Evolutionary conservation across 2,797 vertebrate genomes (phyloP).

Genomic region (Pseudopleuronectes americanus): DNA sequence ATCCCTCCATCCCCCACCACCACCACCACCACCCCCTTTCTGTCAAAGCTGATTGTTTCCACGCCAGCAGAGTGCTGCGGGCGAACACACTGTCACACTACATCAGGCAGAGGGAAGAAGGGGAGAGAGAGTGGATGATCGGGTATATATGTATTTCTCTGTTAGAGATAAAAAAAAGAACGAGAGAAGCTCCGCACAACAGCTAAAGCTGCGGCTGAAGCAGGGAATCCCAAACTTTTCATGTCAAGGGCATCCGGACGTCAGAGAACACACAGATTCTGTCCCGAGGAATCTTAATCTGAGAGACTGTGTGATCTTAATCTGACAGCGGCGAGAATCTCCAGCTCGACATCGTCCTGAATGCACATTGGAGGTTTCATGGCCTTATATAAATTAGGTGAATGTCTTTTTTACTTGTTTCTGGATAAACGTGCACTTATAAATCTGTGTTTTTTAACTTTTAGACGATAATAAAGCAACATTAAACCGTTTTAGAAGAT

Average conservation of each 20-base stretch:
- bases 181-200: slow-evolving; percentile 41
- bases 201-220: slow-evolving; percentile 42
- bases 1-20: background rate
- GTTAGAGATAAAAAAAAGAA: slow-evolving; percentile 34
- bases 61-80: slow-evolving; percentile 83
- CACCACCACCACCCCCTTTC: slow-evolving; percentile 73
- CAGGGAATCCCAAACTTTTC: slow-evolving; percentile 60
- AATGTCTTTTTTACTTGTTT: too few species aligned
- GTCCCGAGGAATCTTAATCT: slow-evolving; percentile 49
- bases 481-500: background rate
- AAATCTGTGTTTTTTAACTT: background rate
- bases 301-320: slow-evolving; percentile 7
- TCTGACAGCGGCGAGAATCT: background rate
- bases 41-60: slow-evolving; percentile 88
- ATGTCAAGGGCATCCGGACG: slow-evolving; percentile 50
- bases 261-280: slow-evolving; percentile 8
- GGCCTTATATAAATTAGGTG: too few species aligned
- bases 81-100: slow-evolving; percentile 84
- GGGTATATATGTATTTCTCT: slow-evolving; percentile 61
- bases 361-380: background rate
- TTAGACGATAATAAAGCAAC: background rate
- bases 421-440: too few species aligned
- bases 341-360: background rate
- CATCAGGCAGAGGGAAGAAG: slow-evolving; percentile 79
- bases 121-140: slow-evolving; percentile 66